Evolutionary conservation across 2,888 invertebrate genomes (phyloP).

Genomic region (Callinectes sapidus): DNA sequence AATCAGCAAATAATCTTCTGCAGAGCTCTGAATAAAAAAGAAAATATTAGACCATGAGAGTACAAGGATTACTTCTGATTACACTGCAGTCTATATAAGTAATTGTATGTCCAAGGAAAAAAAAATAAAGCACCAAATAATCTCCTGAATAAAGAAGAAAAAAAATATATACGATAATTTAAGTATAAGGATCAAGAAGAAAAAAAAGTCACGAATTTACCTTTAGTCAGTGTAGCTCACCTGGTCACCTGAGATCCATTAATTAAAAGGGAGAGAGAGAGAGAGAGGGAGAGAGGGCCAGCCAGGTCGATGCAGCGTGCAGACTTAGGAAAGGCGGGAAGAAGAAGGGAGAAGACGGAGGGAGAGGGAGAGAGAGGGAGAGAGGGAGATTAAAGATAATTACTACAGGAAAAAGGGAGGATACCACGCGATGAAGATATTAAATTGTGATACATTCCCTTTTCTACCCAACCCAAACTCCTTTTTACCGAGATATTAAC

Average conservation of each 20-base stretch:
- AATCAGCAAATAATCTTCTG: too few relatives aligned
- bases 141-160: background rate
- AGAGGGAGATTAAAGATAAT: background rate
- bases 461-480: background rate
- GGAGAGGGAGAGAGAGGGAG: background rate
- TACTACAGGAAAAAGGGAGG: background rate
- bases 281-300: too few relatives aligned
- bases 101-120: too few relatives aligned
- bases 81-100: too few relatives aligned
- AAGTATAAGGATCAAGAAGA: background rate
- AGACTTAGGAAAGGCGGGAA: background rate
- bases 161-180: background rate
- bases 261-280: background rate
- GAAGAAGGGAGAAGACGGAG: background rate
- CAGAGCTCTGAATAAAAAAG: too few relatives aligned
- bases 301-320: background rate
- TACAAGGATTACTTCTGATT: too few relatives aligned
- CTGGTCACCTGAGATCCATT: background rate
- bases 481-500: background rate
- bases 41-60: too few relatives aligned
- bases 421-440: background rate
- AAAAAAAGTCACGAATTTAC: background rate
- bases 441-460: background rate
- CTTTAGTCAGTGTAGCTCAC: background rate
- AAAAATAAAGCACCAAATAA: too few relatives aligned